A percentile compares a stretch with the other conserved stretches of the same genome.
Conservation (phyloP, 2,888 invertebrate genomes). For the Ormyrus thymus region DNA sequence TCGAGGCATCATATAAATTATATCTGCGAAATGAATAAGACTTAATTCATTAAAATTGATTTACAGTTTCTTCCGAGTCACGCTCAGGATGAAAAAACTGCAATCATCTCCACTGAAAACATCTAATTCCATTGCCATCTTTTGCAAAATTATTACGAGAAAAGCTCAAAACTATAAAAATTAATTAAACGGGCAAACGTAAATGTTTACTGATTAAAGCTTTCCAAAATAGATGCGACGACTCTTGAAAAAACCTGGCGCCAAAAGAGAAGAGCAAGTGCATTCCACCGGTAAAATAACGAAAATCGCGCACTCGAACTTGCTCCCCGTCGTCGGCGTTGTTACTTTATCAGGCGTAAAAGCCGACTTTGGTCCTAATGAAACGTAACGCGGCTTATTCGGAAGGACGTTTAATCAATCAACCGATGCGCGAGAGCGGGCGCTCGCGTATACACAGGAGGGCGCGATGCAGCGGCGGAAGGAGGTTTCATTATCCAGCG, state of each 20-base stretch:
- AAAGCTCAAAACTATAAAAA: too few species aligned
- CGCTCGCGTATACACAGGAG: slow-evolving; percentile 29
- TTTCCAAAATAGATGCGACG: too few species aligned
- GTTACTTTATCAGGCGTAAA: slow-evolving; percentile 35
- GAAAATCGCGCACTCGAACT: background rate
- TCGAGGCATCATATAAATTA: slow-evolving; percentile 2
- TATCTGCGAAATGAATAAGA: background rate
- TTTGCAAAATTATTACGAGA: too few species aligned
- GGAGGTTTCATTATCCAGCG: slow-evolving; percentile 57
- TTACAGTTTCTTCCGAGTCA: slow-evolving; percentile 28
- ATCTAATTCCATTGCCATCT: too few species aligned
- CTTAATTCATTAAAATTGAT: slow-evolving; percentile 41
- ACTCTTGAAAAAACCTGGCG: background rate
- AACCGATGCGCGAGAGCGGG: slow-evolving; percentile 32
- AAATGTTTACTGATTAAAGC: too few species aligned
- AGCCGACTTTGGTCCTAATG: slow-evolving; percentile 48
- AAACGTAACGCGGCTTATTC: slow-evolving; percentile 55
- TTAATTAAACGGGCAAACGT: too few species aligned
- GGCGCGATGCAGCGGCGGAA: slow-evolving; percentile 41
- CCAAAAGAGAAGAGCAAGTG: background rate
- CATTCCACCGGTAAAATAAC: background rate
- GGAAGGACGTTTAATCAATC: slow-evolving; percentile 60
- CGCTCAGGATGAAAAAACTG: background rate
- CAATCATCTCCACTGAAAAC: too few species aligned
- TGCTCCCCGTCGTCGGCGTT: too few species aligned